These are phyloP conservation scores for Heliocidaris tuberculata DNA, from an alignment of 35 echinoderm and acorn worm genomes.

Conservation along the genomic window DNA sequence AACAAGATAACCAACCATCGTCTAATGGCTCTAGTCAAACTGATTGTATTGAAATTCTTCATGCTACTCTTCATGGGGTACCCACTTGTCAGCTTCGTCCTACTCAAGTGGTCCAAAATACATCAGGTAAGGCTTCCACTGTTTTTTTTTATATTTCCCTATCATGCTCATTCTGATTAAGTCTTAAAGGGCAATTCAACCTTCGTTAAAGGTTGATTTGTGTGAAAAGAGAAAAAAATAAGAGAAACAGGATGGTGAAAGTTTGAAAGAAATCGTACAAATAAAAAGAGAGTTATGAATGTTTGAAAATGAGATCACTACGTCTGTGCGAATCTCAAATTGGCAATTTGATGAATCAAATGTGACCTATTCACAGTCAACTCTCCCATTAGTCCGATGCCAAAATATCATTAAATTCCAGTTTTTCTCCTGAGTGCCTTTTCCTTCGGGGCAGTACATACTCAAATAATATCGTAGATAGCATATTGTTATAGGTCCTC, in stretches of 20 bases:
- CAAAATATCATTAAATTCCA: neutral
- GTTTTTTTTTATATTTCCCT: neutral
- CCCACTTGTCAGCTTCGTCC: neutral
- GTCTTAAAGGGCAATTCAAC: no score
- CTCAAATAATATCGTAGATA: no score
- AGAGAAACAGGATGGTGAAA: neutral
- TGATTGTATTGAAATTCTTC: conserved; percentile 16
- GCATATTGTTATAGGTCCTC: no score
- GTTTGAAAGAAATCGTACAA: neutral
- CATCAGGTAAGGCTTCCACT: conserved; percentile 14
- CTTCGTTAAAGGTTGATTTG: no score
- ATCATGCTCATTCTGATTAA: neutral
- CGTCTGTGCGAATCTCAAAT: no score
- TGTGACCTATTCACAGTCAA: neutral
- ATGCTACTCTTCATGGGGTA: conserved; percentile 30
- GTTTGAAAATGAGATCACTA: no score
- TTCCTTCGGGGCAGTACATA: neutral
- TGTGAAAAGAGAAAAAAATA: neutral
- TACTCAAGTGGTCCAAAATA: conserved; percentile 19
- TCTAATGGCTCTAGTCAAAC: neutral
- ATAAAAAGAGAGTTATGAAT: neutral
- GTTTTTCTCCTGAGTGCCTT: no score
- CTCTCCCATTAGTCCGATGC: neutral
- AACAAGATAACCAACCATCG: neutral
- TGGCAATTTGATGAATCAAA: neutral